Evolutionary conservation across 2,888 invertebrate genomes (phyloP).

Genomic region (Ceramica pisi): DNA sequence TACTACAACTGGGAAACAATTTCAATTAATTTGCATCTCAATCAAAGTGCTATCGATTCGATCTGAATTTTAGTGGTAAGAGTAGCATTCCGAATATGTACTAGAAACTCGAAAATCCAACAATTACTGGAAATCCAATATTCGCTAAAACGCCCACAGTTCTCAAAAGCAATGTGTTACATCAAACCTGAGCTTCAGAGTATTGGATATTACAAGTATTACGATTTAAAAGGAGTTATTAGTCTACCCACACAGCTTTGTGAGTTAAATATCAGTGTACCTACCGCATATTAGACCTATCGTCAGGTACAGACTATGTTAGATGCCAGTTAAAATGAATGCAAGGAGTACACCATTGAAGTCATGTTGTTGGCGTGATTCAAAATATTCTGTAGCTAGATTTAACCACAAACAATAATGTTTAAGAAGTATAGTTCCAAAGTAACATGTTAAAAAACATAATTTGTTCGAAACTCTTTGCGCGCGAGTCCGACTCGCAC

Average conservation of each 20-base stretch:
- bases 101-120: neutral
- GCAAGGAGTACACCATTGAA: neutral
- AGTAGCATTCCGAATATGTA: slow-evolving; percentile 3
- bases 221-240: slow-evolving; percentile 5
- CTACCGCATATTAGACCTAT: slow-evolving; percentile 63
- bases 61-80: neutral
- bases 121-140: neutral
- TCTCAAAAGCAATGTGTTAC: slow-evolving; percentile 3
- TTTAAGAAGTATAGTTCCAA: no score
- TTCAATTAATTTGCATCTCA: slow-evolving; percentile 12
- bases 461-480: neutral
- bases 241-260: slow-evolving; percentile 65
- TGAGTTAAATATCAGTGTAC: slow-evolving; percentile 65
- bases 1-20: neutral
- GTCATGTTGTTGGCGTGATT: slow-evolving; percentile 1
- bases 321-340: neutral
- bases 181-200: neutral
- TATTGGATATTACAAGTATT: slow-evolving; percentile 8
- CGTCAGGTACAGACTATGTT: neutral
- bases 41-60: neutral
- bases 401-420: neutral
- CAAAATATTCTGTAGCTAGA: neutral
- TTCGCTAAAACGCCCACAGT: slow-evolving; percentile 4
- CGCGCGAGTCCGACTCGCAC: no score
- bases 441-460: no score